Conservation (phyloP, 2,797 vertebrate genomes). For the Coregonus suidteri region DNA sequence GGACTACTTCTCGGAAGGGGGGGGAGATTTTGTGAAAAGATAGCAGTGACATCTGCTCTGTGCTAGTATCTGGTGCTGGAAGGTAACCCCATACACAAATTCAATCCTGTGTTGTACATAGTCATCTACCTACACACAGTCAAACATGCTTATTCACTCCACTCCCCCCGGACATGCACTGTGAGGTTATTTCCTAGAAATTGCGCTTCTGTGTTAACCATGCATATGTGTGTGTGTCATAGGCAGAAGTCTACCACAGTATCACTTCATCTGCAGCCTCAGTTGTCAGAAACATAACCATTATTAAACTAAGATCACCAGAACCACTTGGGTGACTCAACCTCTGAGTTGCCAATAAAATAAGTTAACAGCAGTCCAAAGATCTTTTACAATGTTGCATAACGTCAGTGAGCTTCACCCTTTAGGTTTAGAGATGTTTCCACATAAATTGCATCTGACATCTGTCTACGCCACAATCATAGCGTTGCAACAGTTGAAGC, state of each 20-base stretch:
- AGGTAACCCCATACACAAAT: not conserved
- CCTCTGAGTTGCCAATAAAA: not conserved
- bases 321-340: not conserved
- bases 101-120: not conserved
- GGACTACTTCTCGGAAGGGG: not conserved
- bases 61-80: not conserved
- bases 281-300: not conserved
- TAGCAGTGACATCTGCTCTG: not conserved
- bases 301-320: not conserved
- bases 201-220: constrained; percentile 22
- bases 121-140: not conserved
- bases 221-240: constrained; percentile 5
- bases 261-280: not conserved
- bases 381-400: not conserved
- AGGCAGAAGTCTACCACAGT: not conserved
- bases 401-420: not conserved
- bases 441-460: not conserved
- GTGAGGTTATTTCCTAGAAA: constrained; percentile 64
- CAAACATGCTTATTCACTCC: constrained; percentile 26
- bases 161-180: not conserved
- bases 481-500: not conserved
- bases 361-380: not conserved
- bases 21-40: not conserved
- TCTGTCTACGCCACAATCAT: not conserved
- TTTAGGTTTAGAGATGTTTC: not conserved